A percentile compares a stretch with the other conserved stretches of the same genome.
These are phyloP conservation scores for Meriones unguiculatus DNA, from an alignment of 2,113 vertebrate genomes.

Conservation along the genomic window DNA sequence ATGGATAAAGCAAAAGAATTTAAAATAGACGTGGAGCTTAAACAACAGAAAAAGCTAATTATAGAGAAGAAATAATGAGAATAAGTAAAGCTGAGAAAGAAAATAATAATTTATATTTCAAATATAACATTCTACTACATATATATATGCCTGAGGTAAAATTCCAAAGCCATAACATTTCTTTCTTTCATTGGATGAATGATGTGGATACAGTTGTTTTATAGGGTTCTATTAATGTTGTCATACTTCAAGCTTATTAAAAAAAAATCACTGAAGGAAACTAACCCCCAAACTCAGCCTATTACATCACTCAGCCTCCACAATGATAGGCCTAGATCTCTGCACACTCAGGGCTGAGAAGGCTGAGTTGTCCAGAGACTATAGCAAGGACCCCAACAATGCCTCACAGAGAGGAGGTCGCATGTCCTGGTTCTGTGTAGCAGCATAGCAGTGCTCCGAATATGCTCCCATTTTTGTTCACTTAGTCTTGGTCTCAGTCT, in stretches of 20 bases:
- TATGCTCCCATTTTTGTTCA: neutral
- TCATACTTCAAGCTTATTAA: slow-evolving; percentile 43
- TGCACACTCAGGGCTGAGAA: neutral
- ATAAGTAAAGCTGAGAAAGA: neutral
- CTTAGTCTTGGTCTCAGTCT: neutral
- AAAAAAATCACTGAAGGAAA: slow-evolving; percentile 37
- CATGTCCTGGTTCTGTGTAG: rapidly evolving
- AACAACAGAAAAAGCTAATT: neutral
- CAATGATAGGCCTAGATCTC: neutral
- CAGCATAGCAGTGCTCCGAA: neutral
- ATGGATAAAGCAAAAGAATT: neutral
- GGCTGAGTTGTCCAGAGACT: neutral
- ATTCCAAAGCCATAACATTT: slow-evolving; percentile 18
- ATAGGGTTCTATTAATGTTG: neutral
- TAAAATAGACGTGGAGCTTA: neutral
- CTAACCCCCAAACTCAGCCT: neutral
- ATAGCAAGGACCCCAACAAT: neutral
- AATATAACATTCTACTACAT: neutral
- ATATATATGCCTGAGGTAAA: neutral
- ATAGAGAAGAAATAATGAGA: neutral
- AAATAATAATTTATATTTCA: neutral
- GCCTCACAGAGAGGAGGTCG: neutral
- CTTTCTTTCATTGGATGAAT: neutral
- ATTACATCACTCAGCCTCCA: neutral
- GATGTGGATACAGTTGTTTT: neutral